phyloP scores from a whole-genome alignment of 2,888 invertebrate species.

The Peribatodes rhomboidaria region DNA sequence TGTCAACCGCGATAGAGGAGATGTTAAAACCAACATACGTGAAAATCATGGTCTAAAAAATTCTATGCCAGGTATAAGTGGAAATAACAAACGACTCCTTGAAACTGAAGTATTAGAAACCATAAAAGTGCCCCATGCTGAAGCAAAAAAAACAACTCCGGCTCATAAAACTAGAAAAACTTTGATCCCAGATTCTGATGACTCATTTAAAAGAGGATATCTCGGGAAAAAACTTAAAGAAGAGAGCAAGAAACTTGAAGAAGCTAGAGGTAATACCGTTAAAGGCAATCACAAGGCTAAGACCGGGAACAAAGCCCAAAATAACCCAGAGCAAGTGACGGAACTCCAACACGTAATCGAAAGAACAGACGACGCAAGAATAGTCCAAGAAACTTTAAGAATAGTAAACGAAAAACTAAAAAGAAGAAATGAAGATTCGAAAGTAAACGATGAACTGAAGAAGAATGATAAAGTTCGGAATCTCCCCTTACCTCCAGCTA shows the following conservation, averaged over 20 bases:
- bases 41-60: no score
- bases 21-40: constrained; percentile 37
- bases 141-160: constrained; percentile 27
- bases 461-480: neutral
- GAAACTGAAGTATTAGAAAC: no score
- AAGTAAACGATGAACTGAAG: neutral
- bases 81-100: no score
- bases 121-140: no score
- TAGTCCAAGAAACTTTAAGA: neutral
- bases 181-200: constrained; percentile 1
- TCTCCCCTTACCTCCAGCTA: constrained; percentile 8
- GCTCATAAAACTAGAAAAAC: no score
- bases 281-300: neutral
- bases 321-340: neutral
- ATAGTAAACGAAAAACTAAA: neutral
- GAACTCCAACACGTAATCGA: neutral
- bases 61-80: no score
- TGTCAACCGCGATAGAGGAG: constrained; percentile 56
- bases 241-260: neutral
- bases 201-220: neutral
- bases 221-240: neutral
- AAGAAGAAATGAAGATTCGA: neutral
- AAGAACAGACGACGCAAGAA: neutral
- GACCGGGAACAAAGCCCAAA: neutral
- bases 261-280: neutral